A percentile compares a stretch with the other conserved stretches of the same genome.
Evolutionary conservation across 2,797 vertebrate genomes (phyloP).

Genomic region (Semaprochilodus insignis): DNA sequence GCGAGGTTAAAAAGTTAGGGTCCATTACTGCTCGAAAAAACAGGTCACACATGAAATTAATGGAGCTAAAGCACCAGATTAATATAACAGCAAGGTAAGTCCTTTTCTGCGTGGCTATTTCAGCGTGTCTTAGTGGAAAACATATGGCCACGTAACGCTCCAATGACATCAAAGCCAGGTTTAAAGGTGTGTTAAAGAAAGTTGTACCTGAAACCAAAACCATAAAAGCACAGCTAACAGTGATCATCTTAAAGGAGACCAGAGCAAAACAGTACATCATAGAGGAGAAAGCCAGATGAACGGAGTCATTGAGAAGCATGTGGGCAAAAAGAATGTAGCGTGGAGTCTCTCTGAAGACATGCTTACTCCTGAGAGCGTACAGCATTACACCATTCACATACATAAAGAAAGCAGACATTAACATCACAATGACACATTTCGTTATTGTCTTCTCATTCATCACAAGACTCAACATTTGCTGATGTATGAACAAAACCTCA

Average conservation of each 20-base stretch:
- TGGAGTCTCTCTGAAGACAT: slow-evolving; percentile 61
- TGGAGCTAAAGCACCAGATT: slow-evolving; percentile 61
- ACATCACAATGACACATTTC: slow-evolving; percentile 17
- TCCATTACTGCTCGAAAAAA: slow-evolving; percentile 39
- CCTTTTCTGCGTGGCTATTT: slow-evolving; percentile 64
- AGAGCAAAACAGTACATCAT: slow-evolving; percentile 44
- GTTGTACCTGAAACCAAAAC: slow-evolving; percentile 20
- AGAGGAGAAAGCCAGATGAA: slow-evolving; percentile 50
- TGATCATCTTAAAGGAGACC: slow-evolving; percentile 28
- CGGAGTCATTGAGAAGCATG: slow-evolving; percentile 66
- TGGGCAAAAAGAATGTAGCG: slow-evolving; percentile 66
- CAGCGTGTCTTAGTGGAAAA: slow-evolving; percentile 68
- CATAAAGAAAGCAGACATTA: slow-evolving; percentile 54
- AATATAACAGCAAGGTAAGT: slow-evolving; percentile 53
- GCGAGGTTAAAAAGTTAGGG: neutral
- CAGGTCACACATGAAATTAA: slow-evolving; percentile 45
- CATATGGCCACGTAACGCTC: slow-evolving; percentile 75
- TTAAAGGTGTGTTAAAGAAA: slow-evolving; percentile 63
- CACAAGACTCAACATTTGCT: slow-evolving; percentile 1
- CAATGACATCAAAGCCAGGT: slow-evolving; percentile 73
- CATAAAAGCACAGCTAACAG: slow-evolving; percentile 59
- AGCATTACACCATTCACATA: slow-evolving; percentile 64
- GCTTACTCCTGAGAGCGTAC: slow-evolving; percentile 61
- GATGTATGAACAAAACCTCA: neutral
- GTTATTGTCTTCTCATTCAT: neutral